Evolutionary conservation across 1,140 invertebrate species (phyloP), one percentile per base, ranked within the genome.

Genomic region (Anoplolepis gracilipes): DNA sequence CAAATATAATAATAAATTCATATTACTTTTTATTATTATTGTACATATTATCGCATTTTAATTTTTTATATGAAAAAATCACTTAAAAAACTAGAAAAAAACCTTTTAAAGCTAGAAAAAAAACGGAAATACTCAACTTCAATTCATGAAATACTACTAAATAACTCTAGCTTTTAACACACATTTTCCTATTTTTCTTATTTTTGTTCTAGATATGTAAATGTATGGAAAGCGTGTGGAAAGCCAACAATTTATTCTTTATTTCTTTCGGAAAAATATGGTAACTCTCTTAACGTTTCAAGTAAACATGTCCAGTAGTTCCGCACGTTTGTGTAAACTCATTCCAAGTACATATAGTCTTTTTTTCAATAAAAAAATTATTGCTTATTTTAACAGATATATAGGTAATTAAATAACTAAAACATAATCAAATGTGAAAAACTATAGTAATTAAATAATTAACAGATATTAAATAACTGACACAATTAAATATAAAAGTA

Each of bases 131-230:
- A 49, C 46, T 19, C 7, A 2, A 76, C 25, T 76, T 76, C 5
- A 76, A 46, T n/a, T n/a, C n/a, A n/a, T 16, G n/a, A n/a, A 33
- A 16, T 53, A 61, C n/a, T n/a, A n/a, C n/a, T n/a, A n/a, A n/a
- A n/a, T 76, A 76, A 62, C 28, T 25, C 22, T 36, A 73, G 19
- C 3, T 73, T 36, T 73, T 22, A 72, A 19, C n/a, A n/a, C n/a
- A n/a, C n/a, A 72, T 36, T 36, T 33, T 16, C 30, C n/a, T 2
- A 55, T 55, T 72, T 72, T 55, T 33, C 49, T 55, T 11, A 55
- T 55, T 16, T 8, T 57, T 57, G 1, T 39, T 46, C 16, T 57
- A 36, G 19, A 53, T 30, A 28, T 33, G 22, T 57, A 16, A 25
- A 42, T 19, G 7, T 42, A 42, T 25, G 13, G n/a, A n/a, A n/a